These are phyloP conservation scores for Aurelia coerulea DNA, from an alignment of 30 jellyfish, hydroid and myxozoan species.

Conservation along the genomic window DNA sequence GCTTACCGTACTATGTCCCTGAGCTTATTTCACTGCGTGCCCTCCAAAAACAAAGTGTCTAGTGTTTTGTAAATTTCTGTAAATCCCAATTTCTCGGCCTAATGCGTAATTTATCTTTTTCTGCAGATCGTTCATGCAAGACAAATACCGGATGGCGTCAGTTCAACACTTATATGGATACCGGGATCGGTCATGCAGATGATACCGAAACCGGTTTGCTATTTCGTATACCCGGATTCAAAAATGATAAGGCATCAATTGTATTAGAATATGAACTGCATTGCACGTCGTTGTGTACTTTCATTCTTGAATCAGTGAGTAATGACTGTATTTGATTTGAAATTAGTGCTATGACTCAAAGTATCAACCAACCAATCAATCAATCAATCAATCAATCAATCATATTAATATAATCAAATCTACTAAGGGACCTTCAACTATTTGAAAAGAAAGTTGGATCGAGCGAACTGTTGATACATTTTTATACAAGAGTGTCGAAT, in stretches of 20 bases:
- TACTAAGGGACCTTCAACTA: no score
- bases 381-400: neutral
- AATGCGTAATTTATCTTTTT: no score
- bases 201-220: constrained; percentile 87
- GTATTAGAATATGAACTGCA: constrained; percentile 62
- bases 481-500: no score
- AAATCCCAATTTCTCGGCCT: no score
- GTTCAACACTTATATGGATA: constrained; percentile 54
- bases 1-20: no score
- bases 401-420: no score
- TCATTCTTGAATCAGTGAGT: constrained; percentile 75
- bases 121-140: constrained; percentile 81
- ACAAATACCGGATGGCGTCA: constrained; percentile 84
- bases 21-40: no score
- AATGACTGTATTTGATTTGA: neutral
- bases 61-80: no score
- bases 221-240: constrained; percentile 78
- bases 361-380: neutral
- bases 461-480: no score
- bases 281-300: constrained; percentile 59
- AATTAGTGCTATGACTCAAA: neutral
- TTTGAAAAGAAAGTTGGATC: no score
- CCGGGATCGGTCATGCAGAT: constrained; percentile 95
- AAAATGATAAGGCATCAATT: constrained; percentile 40
- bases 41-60: no score